These are phyloP conservation scores for Epinephelus moara DNA, from an alignment of 2,113 vertebrate genomes.

Conservation along the genomic window DNA sequence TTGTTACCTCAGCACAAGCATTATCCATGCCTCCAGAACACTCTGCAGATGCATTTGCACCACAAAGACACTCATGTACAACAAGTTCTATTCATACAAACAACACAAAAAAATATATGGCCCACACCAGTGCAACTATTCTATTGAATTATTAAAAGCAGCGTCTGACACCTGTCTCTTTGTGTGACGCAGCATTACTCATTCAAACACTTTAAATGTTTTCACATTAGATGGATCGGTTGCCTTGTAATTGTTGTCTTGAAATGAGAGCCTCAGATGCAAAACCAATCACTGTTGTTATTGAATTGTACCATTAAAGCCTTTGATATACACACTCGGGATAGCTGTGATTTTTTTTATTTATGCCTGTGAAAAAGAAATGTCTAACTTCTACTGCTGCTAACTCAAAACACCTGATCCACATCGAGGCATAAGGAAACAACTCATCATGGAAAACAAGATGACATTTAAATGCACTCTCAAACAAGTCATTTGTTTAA, in stretches of 20 bases:
- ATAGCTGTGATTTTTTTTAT: background rate
- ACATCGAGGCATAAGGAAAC: background rate
- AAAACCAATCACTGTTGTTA: background rate
- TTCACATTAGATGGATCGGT: background rate
- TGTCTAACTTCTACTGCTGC: background rate
- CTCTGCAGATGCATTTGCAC: no score
- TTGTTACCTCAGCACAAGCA: no score
- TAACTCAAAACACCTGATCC: background rate
- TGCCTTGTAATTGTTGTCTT: conserved; percentile 5
- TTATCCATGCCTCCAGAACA: no score
- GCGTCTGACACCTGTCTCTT: background rate
- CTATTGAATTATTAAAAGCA: no score
- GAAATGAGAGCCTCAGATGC: background rate
- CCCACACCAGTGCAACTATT: no score
- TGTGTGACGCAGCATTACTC: background rate
- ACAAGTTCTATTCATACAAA: background rate
- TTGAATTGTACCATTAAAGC: conserved; percentile 33
- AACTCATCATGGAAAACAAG: background rate
- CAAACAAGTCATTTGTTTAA: background rate
- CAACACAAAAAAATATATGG: background rate
- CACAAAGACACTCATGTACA: background rate
- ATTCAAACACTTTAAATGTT: background rate
- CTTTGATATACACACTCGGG: background rate
- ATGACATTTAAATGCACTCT: background rate
- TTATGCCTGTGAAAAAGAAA: background rate